Conservation (phyloP, 2,888 invertebrate genomes). For the Ashinkailepas kermadecensis region DNA sequence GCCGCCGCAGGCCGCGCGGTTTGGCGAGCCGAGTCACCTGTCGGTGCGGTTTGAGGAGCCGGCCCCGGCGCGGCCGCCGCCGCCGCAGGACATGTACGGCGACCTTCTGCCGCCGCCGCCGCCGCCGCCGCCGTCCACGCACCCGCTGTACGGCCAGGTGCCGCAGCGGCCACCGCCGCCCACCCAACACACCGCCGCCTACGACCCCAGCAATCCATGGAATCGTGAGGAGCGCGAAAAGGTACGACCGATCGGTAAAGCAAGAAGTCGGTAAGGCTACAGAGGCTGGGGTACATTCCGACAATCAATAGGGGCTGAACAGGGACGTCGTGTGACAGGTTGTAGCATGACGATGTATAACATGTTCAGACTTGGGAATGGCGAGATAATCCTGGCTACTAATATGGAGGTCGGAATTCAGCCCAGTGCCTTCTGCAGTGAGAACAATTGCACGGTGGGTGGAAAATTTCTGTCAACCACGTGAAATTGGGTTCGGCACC, state of each 20-base stretch:
- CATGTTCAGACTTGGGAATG: no score
- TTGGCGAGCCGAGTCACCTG: slow-evolving; percentile 19
- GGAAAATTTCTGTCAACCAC: no score
- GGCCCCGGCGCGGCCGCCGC: slow-evolving; percentile 42
- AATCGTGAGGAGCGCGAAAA: slow-evolving; percentile 86
- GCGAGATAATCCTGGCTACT: no score
- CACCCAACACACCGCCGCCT: slow-evolving; percentile 36
- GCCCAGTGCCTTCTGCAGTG: no score
- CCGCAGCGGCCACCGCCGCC: slow-evolving; percentile 42
- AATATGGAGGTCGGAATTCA: no score
- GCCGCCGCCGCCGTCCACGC: slow-evolving; percentile 57
- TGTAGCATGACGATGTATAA: no score
- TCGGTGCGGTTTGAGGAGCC: slow-evolving; percentile 40
- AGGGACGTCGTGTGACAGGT: no score
- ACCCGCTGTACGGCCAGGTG: slow-evolving; percentile 52
- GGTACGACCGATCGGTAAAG: slow-evolving; percentile 38
- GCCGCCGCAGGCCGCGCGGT: slow-evolving; percentile 36
- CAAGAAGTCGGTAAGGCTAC: no score
- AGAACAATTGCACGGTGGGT: no score
- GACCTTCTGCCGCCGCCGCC: slow-evolving; percentile 55
- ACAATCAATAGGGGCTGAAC: no score
- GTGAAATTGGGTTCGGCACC: no score
- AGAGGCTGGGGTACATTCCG: no score
- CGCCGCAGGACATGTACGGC: slow-evolving; percentile 42
- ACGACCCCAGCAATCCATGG: slow-evolving; percentile 67